These are phyloP conservation scores for Micronycteris hirsuta DNA, from an alignment of 2,113 vertebrate genomes.

Conservation along the genomic window DNA sequence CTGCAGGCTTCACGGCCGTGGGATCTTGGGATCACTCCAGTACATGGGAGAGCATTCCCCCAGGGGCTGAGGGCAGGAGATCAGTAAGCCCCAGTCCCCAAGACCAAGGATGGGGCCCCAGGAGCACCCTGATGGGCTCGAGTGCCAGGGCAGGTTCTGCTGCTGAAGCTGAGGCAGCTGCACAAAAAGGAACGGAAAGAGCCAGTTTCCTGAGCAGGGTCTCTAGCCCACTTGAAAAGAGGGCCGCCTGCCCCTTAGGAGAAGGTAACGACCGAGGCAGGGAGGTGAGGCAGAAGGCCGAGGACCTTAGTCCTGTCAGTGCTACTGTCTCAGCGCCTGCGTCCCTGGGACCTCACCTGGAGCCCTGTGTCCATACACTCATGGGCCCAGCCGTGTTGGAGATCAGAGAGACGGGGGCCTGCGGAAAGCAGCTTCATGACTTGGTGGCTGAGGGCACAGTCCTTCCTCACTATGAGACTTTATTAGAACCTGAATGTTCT, in stretches of 20 bases:
- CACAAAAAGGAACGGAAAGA: background rate
- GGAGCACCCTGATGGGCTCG: background rate
- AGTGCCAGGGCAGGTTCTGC: background rate
- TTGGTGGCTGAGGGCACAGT: background rate
- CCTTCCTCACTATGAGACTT: conserved; percentile 71
- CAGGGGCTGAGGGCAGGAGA: background rate
- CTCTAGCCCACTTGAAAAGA: background rate
- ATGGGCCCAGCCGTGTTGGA: background rate
- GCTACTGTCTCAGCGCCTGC: background rate
- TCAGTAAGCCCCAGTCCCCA: background rate
- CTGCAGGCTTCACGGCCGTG: background rate
- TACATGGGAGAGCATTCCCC: background rate
- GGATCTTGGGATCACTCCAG: background rate
- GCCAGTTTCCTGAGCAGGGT: background rate
- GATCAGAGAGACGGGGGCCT: background rate
- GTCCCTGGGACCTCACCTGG: background rate
- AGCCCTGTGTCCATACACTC: background rate
- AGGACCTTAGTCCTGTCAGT: background rate
- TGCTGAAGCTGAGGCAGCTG: background rate
- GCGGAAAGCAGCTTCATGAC: background rate
- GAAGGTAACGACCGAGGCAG: background rate
- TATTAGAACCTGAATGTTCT: conserved; percentile 39
- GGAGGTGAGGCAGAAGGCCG: background rate
- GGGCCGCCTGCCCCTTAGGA: background rate
- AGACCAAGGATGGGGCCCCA: background rate